Evolutionary conservation across 2,888 invertebrate species (phyloP), one percentile per base, ranked within the genome.

Genomic region (Syritta pipiens): DNA sequence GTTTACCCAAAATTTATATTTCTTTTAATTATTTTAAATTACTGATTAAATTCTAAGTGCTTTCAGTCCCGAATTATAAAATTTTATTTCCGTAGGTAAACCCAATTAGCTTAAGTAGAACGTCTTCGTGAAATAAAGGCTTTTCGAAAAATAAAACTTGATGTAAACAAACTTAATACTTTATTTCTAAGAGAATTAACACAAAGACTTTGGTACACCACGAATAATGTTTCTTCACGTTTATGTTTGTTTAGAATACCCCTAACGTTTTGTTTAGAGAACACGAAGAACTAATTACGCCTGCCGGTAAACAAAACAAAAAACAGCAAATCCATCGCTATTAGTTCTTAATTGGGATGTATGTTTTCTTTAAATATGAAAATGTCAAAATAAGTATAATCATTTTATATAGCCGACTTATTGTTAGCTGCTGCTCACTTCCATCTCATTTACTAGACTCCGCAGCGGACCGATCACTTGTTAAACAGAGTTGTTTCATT

Each of bases 211-310:
- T 22, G 28, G 51, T 28, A 53, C 9, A 35, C 28, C 37, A 12
- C 60, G 68, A 68, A 68, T 26, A 76, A 51, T 51, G 22, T 14
- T 28, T 49, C n/a, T n/a, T 57, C 30, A 17, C 10, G 6, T 3
- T 26, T 30, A 35, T 37, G 32, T 51, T 76, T 75, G 68, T 75
- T 75, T 68, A 40, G 60, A 53, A 48, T 30, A 28, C n/a, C n/a
- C 26, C 62, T 22, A 55, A 57, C 30, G 42, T 42, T 51, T 76
- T 76, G 63, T 76, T 76, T 69, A 76, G 53, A 68, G 40, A 68
- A 49, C 32, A 49, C 55, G 53, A 22, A 5, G 7, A 55, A 40
- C 30, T n/a, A 19, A 57, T 35, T 44, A 24, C 12, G 42, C n/a
- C 24, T 48, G 30, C 24, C 22, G n/a, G 32, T n/a, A 32, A 20